Evolutionary conservation across 37 sponge, comb jelly and placozoan genomes (phyloP).

Genomic region (Agelas oroides): DNA sequence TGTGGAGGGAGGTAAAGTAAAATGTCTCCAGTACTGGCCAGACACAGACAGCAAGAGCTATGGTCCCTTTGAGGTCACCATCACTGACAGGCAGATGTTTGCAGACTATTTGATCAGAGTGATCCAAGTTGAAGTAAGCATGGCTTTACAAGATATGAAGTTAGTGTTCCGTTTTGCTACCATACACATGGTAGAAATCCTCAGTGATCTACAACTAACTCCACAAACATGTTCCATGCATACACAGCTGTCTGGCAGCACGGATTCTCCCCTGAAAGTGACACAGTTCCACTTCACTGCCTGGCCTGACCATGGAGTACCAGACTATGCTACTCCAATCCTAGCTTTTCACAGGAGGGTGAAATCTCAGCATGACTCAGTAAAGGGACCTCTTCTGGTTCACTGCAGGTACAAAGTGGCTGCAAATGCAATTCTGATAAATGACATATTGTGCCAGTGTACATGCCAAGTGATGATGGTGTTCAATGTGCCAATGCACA

Average conservation of each 20-base stretch:
- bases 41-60: background rate
- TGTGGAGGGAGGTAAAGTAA: constrained; percentile 34
- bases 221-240: no score
- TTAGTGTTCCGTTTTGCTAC: no score
- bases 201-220: no score
- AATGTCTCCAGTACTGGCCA: constrained; percentile 73
- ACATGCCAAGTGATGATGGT: no score
- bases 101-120: constrained; percentile 37
- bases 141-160: background rate
- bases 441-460: no score
- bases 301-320: constrained; percentile 83
- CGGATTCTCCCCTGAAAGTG: constrained; percentile 12
- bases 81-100: constrained; percentile 9
- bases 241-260: background rate
- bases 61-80: constrained; percentile 29
- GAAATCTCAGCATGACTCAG: background rate
- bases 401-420: constrained; percentile 77
- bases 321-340: constrained; percentile 74
- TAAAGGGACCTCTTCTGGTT: constrained; percentile 48
- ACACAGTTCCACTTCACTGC: constrained; percentile 77
- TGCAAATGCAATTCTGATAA: no score
- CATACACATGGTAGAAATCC: no score
- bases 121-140: constrained; percentile 16
- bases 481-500: no score
- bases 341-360: constrained; percentile 54